Evolutionary conservation across 2,888 invertebrate species (phyloP), one percentile per base, ranked within the genome.

Genomic region (Archaeoteleia sp.): DNA sequence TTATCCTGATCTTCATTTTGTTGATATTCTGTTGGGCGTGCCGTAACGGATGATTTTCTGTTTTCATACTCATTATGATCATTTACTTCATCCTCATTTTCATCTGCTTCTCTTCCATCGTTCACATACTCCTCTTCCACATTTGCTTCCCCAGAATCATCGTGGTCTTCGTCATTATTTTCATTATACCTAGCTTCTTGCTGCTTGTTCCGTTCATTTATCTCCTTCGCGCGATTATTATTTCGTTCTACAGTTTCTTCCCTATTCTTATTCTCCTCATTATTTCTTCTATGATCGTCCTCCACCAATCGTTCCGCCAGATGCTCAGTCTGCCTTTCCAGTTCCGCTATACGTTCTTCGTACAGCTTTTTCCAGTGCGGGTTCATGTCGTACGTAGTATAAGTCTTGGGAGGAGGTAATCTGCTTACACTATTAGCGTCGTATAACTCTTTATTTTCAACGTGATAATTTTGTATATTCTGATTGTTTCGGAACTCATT

Each of bases 281-380:
- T 68, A 13, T 71, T 71, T 9, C 72, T 70, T 5, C 73, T 65
- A 0, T 60, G 35, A 8, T 78, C 74, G 1, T 78, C 67, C 3
- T 75, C 61, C 3, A 68, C 74, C 27, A 78, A 37, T 23, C 43
- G 74, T 17, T 72, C 68, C 0, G 74, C 71, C 0, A 73, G 58
- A 1, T 78, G 74, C 10, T 78, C 72, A 15, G 74, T 76, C 17
- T 73, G 75, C 0, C 67, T 74, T 3, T 75, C 77, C 25, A 79
- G 30, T 7, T 74, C 70, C 0, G 70, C 40, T 0, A 74, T n/a
- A 10, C 76, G 67, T 0, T 73, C 70, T 2, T 77, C 72, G 14
- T 81, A 74, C 23, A 76, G 49, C 25, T 77, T 62, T 32, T 74
- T 72, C 80, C 78, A 78, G 2, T 69, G 35, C 0, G 78, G 77